Conservation (phyloP, 2,113 vertebrate genomes). For the Tychaedon coryphoeus region DNA sequence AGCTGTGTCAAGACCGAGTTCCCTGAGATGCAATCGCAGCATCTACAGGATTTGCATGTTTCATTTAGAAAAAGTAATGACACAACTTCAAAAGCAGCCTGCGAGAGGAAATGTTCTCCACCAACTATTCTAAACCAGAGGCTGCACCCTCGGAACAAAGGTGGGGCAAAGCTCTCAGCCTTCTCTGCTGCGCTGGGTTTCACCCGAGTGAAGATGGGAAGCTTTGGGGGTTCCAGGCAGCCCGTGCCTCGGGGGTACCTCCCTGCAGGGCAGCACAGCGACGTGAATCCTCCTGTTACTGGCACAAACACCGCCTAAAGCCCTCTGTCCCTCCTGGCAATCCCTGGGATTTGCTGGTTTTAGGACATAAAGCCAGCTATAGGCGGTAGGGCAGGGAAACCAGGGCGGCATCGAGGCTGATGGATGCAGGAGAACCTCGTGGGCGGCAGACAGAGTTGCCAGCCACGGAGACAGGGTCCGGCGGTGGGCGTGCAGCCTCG, state of each 20-base stretch:
- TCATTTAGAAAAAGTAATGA: conserved; percentile 12
- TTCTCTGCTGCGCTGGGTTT: background rate
- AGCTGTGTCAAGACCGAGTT: background rate
- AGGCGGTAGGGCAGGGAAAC: background rate
- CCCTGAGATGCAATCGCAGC: background rate
- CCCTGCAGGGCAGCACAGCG: fast-evolving
- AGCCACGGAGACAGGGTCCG: fast-evolving
- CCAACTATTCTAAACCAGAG: background rate
- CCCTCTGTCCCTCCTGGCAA: background rate
- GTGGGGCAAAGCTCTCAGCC: background rate
- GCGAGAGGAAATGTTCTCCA: background rate
- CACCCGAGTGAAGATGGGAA: background rate
- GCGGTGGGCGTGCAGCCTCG: fast-evolving
- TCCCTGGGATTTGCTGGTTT: background rate
- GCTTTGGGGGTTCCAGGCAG: background rate
- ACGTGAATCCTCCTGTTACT: background rate
- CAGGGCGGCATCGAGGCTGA: fast-evolving
- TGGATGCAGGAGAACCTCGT: background rate
- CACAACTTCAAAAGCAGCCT: conserved; percentile 24
- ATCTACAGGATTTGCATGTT: conserved; percentile 18
- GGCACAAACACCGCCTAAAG: background rate
- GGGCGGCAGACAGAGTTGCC: background rate
- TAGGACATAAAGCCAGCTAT: background rate
- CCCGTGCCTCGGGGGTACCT: fast-evolving
- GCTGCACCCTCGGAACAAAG: background rate